phyloP scores from a whole-genome alignment of 2,113 vertebrate species.

The Brachirus orientalis region DNA sequence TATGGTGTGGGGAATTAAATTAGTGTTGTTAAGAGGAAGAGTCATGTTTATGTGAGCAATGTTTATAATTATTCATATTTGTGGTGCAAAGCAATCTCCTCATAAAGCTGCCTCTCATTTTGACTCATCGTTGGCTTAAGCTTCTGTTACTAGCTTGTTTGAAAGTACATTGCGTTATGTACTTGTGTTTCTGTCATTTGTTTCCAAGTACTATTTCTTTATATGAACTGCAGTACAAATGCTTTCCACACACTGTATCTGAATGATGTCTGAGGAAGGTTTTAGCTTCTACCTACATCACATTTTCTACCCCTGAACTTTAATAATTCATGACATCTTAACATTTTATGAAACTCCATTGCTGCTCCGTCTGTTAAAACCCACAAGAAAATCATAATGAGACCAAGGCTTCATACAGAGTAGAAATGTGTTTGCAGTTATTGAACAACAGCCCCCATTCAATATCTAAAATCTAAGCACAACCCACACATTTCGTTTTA shows the following conservation, averaged over 20 bases:
- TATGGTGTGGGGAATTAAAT: background rate
- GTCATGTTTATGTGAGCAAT: conserved; percentile 10
- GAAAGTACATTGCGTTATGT: conserved; percentile 15
- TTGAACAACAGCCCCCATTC: background rate
- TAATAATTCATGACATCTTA: conserved; percentile 66
- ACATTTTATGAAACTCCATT: conserved; percentile 58
- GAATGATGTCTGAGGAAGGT: conserved; percentile 26
- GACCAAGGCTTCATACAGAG: background rate
- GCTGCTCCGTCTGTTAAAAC: conserved; percentile 43
- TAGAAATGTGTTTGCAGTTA: background rate
- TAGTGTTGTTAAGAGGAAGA: no score
- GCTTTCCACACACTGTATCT: conserved; percentile 11
- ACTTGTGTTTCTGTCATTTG: no score
- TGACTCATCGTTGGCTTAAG: conserved; percentile 19
- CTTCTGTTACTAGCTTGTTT: conserved; percentile 40
- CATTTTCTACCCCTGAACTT: conserved; percentile 33
- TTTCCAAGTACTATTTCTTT: conserved; percentile 26
- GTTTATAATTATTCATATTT: background rate
- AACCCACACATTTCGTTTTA: background rate
- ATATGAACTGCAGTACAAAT: background rate
- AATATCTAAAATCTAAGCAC: background rate
- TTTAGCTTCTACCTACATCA: background rate
- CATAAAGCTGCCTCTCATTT: conserved; percentile 20
- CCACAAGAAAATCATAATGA: conserved; percentile 27
- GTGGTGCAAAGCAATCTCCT: conserved; percentile 4